Evolutionary conservation across 1,140 invertebrate genomes (phyloP).

Genomic region (Paramacrobiotus metropolitanus): DNA sequence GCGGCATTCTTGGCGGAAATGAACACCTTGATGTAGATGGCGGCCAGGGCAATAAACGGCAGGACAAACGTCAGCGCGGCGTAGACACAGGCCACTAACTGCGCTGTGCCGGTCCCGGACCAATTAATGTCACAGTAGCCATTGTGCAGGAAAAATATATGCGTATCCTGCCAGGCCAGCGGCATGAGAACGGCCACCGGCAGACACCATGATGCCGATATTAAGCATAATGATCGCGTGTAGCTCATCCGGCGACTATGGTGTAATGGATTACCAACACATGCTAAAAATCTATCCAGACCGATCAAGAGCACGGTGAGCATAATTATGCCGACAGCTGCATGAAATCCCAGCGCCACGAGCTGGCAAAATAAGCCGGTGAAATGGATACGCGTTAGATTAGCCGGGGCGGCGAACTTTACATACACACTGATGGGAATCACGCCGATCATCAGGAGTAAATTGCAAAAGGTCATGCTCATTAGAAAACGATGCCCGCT

Average conservation of each 20-base stretch:
- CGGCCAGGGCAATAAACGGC: not conserved
- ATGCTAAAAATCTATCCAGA: not conserved
- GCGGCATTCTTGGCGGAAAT: not conserved
- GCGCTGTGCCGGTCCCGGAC: not conserved
- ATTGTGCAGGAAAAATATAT: not conserved
- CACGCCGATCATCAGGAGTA: not conserved
- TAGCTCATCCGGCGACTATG: not conserved
- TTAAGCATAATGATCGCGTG: not conserved
- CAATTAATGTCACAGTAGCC: not conserved
- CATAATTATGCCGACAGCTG: not conserved
- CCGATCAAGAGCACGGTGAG: not conserved
- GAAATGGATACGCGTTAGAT: too few species aligned
- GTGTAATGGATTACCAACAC: not conserved
- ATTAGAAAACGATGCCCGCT: not conserved
- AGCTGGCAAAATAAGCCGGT: too few species aligned
- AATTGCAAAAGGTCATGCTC: not conserved
- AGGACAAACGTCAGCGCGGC: not conserved
- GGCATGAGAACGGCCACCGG: not conserved
- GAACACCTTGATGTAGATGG: conserved; percentile 1
- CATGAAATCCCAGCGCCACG: not conserved
- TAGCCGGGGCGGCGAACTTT: too few species aligned
- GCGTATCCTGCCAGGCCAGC: not conserved
- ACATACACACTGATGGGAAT: not conserved
- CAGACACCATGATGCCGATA: not conserved
- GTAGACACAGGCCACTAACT: not conserved